Percentiles rank a stretch among this genome's conserved stretches.
phyloP scores from a whole-genome alignment of 2,888 invertebrate genomes.

The Belgica antarctica region DNA sequence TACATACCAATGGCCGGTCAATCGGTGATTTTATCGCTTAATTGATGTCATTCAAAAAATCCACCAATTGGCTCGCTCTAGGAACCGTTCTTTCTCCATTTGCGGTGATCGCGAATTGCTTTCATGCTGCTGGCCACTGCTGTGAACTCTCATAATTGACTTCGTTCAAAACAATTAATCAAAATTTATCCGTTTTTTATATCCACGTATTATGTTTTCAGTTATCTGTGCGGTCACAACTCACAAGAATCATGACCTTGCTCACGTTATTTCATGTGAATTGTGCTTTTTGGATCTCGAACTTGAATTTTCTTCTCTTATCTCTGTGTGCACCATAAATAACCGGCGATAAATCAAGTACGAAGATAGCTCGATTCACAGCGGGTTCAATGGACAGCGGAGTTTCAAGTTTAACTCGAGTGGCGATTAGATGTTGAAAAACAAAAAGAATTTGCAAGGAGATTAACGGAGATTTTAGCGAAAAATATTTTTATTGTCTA shows the following conservation, averaged over 20 bases:
- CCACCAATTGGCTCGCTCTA: too few relatives aligned
- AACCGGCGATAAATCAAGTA: constrained; percentile 3
- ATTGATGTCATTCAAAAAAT: constrained; percentile 26
- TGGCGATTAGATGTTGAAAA: constrained; percentile 13
- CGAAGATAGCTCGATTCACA: not conserved
- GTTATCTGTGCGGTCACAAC: too few relatives aligned
- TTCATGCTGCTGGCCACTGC: not conserved
- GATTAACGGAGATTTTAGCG: not conserved
- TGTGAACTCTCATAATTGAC: not conserved
- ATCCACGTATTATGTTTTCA: too few relatives aligned
- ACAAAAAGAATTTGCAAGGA: not conserved
- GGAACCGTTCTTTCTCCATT: not conserved
- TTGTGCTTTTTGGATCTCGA: not conserved
- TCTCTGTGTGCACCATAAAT: not conserved
- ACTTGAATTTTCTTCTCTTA: not conserved
- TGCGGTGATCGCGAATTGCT: not conserved
- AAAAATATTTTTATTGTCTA: not conserved
- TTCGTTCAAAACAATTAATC: constrained; percentile 4
- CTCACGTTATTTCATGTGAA: not conserved
- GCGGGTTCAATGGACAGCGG: constrained; percentile 19
- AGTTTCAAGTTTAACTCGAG: not conserved
- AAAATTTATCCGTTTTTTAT: constrained; percentile 9
- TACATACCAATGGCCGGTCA: constrained; percentile 1
- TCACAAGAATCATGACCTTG: not conserved
- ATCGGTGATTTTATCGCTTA: constrained; percentile 12